phyloP scores from a whole-genome alignment of 1,140 invertebrate species.

The Ceratina australensis region DNA sequence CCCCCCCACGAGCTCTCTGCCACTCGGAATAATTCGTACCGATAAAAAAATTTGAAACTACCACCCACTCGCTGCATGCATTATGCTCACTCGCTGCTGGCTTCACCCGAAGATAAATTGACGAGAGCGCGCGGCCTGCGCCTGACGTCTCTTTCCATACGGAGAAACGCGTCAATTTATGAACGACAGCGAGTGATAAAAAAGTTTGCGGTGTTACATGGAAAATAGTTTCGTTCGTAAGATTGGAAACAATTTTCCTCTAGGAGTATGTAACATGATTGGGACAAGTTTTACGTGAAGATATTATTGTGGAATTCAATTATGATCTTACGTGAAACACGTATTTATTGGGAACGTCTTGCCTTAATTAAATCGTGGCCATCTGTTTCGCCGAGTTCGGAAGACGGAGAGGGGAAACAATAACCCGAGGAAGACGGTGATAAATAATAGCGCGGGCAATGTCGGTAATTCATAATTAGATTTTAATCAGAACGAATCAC shows the following conservation, averaged over 20 bases:
- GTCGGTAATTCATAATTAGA: constrained; percentile 46
- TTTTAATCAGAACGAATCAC: constrained; percentile 52
- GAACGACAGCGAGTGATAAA: not conserved
- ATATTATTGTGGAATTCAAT: too few relatives aligned
- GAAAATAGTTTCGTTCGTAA: too few relatives aligned
- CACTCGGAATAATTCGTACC: not conserved
- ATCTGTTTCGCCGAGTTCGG: not conserved
- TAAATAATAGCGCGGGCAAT: constrained; percentile 20
- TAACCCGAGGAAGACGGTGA: constrained; percentile 17
- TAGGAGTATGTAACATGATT: too few relatives aligned
- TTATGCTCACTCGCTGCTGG: too few relatives aligned
- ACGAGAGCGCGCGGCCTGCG: not conserved
- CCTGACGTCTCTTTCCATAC: not conserved
- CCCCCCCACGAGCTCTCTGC: not conserved
- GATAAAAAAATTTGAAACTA: constrained; percentile 11
- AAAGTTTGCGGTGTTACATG: not conserved
- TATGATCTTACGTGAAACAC: too few relatives aligned
- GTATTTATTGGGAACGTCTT: too few relatives aligned
- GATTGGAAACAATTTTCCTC: too few relatives aligned
- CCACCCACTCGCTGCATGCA: not conserved
- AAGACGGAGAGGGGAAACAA: constrained; percentile 10
- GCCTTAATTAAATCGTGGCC: not conserved
- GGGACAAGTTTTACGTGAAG: too few relatives aligned
- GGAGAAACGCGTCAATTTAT: not conserved
- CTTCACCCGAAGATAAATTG: not conserved